Percentiles rank a stretch among this genome's conserved stretches.
Conservation (phyloP, 2,888 invertebrate species). For the Apoda limacodes region DNA sequence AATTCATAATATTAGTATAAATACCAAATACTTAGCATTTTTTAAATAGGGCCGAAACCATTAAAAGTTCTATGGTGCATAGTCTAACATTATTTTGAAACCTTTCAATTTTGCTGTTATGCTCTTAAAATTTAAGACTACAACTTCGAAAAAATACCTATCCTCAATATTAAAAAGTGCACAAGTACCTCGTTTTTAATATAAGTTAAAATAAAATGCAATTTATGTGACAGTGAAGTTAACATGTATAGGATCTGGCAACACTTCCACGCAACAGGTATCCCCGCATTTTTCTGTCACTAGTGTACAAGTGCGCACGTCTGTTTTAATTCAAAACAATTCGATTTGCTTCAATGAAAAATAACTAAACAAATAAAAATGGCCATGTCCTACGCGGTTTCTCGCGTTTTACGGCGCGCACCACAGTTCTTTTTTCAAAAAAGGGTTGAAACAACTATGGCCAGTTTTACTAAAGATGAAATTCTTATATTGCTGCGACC, state of each 20-base stretch:
- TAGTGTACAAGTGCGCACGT: slow-evolving; percentile 13
- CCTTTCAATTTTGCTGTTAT: no score
- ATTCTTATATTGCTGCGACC: slow-evolving; percentile 51
- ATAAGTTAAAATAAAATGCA: background rate
- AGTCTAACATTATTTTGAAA: no score
- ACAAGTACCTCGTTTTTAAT: no score
- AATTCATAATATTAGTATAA: no score
- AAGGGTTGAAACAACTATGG: slow-evolving; percentile 55
- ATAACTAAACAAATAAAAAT: slow-evolving; percentile 26
- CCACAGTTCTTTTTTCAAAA: slow-evolving; percentile 51
- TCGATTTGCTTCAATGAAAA: slow-evolving; percentile 17
- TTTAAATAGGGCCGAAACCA: no score
- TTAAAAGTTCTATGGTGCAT: no score
- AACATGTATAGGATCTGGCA: slow-evolving; percentile 17
- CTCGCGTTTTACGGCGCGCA: slow-evolving; percentile 46
- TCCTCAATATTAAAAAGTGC: no score
- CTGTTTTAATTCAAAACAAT: slow-evolving; percentile 13
- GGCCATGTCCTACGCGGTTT: slow-evolving; percentile 43
- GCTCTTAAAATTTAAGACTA: no score
- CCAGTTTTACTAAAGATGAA: slow-evolving; percentile 59
- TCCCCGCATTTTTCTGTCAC: no score
- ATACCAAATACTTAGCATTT: no score
- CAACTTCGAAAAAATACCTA: no score
- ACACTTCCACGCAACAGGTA: slow-evolving; percentile 14
- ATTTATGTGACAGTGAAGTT: slow-evolving; percentile 10